A percentile compares a stretch with the other conserved stretches of the same genome.
These are phyloP conservation scores for Folsomia manolachei DNA, from an alignment of 2,888 invertebrate genomes.

Conservation along the genomic window DNA sequence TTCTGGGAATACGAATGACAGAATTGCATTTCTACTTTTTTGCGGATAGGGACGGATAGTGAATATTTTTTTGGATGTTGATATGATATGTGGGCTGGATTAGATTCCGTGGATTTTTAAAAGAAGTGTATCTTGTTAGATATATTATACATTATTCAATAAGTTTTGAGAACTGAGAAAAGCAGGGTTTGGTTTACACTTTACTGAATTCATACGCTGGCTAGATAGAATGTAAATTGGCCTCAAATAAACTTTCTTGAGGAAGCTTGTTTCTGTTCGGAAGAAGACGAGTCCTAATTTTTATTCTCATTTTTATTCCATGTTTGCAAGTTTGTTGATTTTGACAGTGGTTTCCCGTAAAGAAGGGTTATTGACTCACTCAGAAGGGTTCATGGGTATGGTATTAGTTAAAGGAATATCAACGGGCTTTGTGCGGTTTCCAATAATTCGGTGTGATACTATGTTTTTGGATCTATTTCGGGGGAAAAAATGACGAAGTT, in stretches of 20 bases:
- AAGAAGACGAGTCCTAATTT: not conserved
- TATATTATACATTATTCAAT: slow-evolving; percentile 5
- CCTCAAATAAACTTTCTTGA: not conserved
- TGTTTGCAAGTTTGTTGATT: not conserved
- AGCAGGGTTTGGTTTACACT: not conserved
- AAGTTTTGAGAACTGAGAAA: not conserved
- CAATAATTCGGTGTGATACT: too few relatives aligned
- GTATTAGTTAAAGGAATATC: too few relatives aligned
- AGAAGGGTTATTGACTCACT: too few relatives aligned
- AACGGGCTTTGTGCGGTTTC: too few relatives aligned
- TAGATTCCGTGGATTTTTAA: not conserved
- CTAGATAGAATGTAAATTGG: not conserved
- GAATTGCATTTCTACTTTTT: slow-evolving; percentile 2
- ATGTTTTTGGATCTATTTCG: too few relatives aligned
- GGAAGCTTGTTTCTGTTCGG: not conserved
- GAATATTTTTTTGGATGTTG: too few relatives aligned
- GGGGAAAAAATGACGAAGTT: too few relatives aligned
- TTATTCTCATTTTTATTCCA: not conserved
- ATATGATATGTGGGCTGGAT: too few relatives aligned
- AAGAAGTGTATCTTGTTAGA: not conserved
- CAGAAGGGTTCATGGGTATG: too few relatives aligned
- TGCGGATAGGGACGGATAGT: not conserved
- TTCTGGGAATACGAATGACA: not conserved
- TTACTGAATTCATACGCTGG: not conserved
- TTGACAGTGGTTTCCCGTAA: not conserved